Percentiles rank a stretch among this genome's conserved stretches.
Evolutionary conservation across 2,113 vertebrate genomes (phyloP).

Genomic region (Phyllopteryx taeniolatus): DNA sequence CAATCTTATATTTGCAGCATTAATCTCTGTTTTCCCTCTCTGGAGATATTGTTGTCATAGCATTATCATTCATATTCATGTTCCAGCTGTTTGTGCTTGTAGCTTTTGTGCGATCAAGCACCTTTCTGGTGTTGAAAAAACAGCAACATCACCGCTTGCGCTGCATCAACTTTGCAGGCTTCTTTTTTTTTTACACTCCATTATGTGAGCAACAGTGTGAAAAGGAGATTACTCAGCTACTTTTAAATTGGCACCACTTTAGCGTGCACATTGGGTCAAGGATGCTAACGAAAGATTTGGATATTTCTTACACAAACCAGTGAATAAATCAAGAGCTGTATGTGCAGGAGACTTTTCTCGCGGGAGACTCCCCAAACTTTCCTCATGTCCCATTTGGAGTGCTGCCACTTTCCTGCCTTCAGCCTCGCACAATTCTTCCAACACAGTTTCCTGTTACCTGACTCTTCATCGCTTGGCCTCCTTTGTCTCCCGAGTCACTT

Average conservation of each 20-base stretch:
- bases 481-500: neutral
- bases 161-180: neutral
- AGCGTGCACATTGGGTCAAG: neutral
- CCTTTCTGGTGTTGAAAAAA: neutral
- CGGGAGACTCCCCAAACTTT: slow-evolving; percentile 22
- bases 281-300: neutral
- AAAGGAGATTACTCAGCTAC: neutral
- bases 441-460: slow-evolving; percentile 13
- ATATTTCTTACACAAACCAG: neutral
- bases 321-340: slow-evolving; percentile 12
- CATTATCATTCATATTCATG: neutral
- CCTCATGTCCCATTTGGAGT: slow-evolving; percentile 24
- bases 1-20: neutral
- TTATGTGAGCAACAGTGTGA: neutral
- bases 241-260: neutral
- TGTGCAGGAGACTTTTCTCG: slow-evolving; percentile 9
- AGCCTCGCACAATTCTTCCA: neutral
- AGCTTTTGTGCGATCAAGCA: neutral
- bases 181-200: neutral
- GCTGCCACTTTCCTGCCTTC: slow-evolving; percentile 2
- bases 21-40: neutral
- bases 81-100: neutral
- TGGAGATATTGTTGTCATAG: neutral
- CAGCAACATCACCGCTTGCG: neutral
- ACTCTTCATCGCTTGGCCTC: neutral